Evolutionary conservation across 1,140 invertebrate genomes (phyloP), one percentile per base, ranked within the genome.

Genomic region (Venustaconcha ellipsiformis): DNA sequence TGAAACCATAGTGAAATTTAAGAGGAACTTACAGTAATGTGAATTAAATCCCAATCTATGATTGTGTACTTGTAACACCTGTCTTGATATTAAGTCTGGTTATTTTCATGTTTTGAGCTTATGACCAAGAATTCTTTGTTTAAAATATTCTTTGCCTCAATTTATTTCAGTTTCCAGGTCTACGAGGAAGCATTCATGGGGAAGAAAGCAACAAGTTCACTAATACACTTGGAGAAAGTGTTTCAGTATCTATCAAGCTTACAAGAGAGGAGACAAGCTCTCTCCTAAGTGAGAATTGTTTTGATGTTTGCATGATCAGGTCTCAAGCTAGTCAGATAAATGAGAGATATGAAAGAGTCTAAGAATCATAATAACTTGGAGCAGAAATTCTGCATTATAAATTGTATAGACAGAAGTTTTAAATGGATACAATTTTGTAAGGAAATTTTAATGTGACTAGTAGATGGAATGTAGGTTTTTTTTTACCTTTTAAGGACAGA

Each of bases 171-270:
- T 96, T 95, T 91, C 95, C 96, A 80, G 92, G 92, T 55, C 89
- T 97, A 78, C 88, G 88, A 14, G 90, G 92, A 17, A 89, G 93
- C 79, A 94, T 97, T 15, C 91, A 93, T 85, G 96, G 96, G 0
- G 96, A 98, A 89, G 96, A 98, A 90, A 95, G 92, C 70, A 94
- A 95, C 75, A 93, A 92, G 82, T 97, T 97, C 79, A 93, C 92
- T 20, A 95, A 95, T 87, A 91, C 92, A 30, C 84, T 94, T 13
- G 95, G 94, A 1, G 94, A 95, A 84, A 93, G 92, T 30, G 92
- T 97, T 14, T 91, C 87, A 15, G 93, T 97, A 13, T 86, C 93
- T 80, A 90, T 97, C 15, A 91, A 92, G 79, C 84, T 92, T 0
- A 92, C 87, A 23, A 83, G 86, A 72, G 90, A 92, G 65, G 92